Percentiles rank a stretch among this genome's conserved stretches.
Evolutionary conservation across 2,113 vertebrate species (phyloP).

Genomic region (Meriones unguiculatus): DNA sequence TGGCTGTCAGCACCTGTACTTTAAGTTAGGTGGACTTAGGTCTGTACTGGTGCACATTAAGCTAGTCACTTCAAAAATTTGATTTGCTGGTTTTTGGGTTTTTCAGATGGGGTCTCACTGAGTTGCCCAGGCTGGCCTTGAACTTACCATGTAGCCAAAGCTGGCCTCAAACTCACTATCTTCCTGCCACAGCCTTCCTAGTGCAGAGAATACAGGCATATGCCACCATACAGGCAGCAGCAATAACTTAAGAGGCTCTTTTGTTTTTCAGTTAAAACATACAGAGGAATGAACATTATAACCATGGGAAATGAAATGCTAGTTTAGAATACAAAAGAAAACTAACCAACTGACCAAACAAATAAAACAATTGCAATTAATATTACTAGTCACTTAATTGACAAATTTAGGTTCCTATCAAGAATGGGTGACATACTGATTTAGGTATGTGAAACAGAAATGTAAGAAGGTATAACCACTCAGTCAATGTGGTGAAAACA

Average conservation of each 20-base stretch:
- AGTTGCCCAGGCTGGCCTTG: neutral
- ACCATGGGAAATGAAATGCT: neutral
- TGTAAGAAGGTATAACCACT: neutral
- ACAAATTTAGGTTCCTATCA: neutral
- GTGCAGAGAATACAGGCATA: neutral
- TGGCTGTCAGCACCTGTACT: neutral
- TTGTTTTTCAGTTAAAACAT: constrained; percentile 19
- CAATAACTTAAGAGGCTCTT: neutral
- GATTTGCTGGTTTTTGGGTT: neutral
- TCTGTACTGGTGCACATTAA: neutral
- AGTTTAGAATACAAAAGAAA: constrained; percentile 32
- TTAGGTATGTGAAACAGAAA: neutral
- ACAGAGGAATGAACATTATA: neutral
- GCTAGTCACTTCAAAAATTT: neutral
- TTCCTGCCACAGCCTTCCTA: neutral
- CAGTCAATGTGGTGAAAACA: neutral
- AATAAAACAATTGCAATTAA: neutral
- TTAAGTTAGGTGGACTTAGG: neutral
- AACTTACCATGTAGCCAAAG: neutral
- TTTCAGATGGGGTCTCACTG: neutral
- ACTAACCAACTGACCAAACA: neutral
- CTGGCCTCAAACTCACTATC: neutral
- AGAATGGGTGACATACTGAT: neutral
- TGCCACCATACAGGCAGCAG: neutral
- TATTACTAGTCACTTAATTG: neutral